Evolutionary conservation across 1,140 invertebrate species (phyloP), one percentile per base, ranked within the genome.

Genomic region (Phocides pigmalion): DNA sequence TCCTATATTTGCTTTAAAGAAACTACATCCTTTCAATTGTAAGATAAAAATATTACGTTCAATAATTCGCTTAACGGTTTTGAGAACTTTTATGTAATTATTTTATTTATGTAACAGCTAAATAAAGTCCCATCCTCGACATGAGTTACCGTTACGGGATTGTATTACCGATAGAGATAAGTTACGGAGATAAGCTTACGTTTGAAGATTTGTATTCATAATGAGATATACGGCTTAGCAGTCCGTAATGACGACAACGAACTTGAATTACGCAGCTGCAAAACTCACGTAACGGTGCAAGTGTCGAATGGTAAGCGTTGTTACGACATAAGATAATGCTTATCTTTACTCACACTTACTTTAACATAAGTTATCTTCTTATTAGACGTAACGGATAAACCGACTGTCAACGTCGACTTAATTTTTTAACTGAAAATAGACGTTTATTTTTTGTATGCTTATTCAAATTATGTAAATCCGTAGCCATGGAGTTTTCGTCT

Each of bases 181-280:
- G 19, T 22, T n/a, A 4, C n/a, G n/a, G 11, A 47, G 44, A 22
- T 32, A 14, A 28, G 46, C 12, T 32, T 50, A 46, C 20, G 22
- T 35, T 11, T 9, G 15, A 59, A 46, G 22, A 19, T 22, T 46
- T 41, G 5, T 41, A 4, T 16, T 41, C 14, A n/a, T 41, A 16
- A 41, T 17, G n/a, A 41, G 39, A 41, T 47, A 35, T 6, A 44
- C n/a, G 44, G 35, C 44, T 61, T 63, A 58, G 63, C 62, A 56
- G 66, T 67, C 49, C 56, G 51, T 47, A 61, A 32, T 46, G 39
- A 59, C 68, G 62, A 50, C 44, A 56, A 39, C 68, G 70, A 76
- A 76, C 74, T 77, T 77, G 74, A 76, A 74, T 64, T 64, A 73
- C 73, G 50, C 22, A 58, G 56, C 58, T 47, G 50, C 53, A 32